Base-by-base conservation (phyloP, 30 jellyfish, hydroid and myxozoan genomes). In the Mastigias papua region DNA sequence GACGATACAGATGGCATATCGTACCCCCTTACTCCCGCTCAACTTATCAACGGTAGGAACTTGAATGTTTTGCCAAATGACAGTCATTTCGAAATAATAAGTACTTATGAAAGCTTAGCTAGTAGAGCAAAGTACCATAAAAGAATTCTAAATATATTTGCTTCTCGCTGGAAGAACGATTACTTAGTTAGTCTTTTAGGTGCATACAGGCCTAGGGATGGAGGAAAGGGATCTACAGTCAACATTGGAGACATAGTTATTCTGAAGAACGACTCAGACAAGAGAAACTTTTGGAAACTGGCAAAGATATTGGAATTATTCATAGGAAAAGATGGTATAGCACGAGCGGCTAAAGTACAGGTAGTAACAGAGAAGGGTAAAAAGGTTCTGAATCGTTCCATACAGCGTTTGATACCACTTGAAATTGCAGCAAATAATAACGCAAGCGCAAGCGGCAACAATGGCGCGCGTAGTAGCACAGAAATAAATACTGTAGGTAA, bases 1-100 rank as follows among this genome's bases (percentile, higher is more conserved):
- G 81, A 80, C 32, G 90, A 80, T 34, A n/a, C 32, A 8, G 90
- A 80, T 16, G 90, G 90, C 0, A 26, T 80, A 19, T 61, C 90
- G 51, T 80, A 80, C 27, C 90, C 90, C n/a, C 71, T 85, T 3
- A 85, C 88, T 1, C 81, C 88, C 73, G 73, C 94, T 48, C 94
- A 85, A 80, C 72, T 85, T 13, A 33, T 85, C 2, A 85, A 72
- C 34, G 82, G 94, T 30, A 51, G 82, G 32, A 71, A 85, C 46
- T 34, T 85, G n/a, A 19, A 31, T 4, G 33, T 17, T 21, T 28
- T 48, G 25, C 86, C 93, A 16, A 83, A 54, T 50, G 87, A 83
- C 7, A 22, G 57, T 66, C 82, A 85, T 58, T 32, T 25, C 17
- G 94, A 85, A 73, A 48, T 85, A 33, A 69, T 61, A 6, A 34